These are phyloP conservation scores for Clarias fuscus DNA, from an alignment of 2,797 vertebrate species.

Conservation along the genomic window DNA sequence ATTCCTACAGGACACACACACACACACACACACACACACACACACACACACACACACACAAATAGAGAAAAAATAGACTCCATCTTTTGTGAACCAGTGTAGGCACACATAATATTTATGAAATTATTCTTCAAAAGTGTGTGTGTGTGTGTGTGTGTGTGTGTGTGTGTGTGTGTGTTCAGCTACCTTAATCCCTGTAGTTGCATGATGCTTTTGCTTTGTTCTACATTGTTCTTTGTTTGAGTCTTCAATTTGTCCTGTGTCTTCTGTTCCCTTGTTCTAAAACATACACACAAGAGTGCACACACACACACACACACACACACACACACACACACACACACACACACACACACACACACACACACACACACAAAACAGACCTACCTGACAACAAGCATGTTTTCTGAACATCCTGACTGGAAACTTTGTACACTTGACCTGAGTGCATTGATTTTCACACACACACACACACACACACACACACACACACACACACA, in stretches of 20 bases:
- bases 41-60: neutral
- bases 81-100: neutral
- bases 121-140: neutral
- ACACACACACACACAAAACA: neutral
- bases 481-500: neutral
- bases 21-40: conserved; percentile 1
- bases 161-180: neutral
- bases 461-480: neutral
- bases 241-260: neutral
- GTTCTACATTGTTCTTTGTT: conserved; percentile 1
- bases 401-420: neutral
- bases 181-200: neutral
- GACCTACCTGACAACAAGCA: neutral
- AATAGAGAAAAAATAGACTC: conserved; percentile 3
- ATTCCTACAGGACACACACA: conserved; percentile 60
- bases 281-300: neutral
- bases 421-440: neutral
- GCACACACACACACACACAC: conserved; percentile 12
- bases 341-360: conserved; percentile 14
- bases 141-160: neutral
- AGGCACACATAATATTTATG: neutral
- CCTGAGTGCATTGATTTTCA: neutral
- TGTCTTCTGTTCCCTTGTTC: neutral
- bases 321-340: neutral
- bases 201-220: neutral